Conservation (phyloP, 2,797 vertebrate species). For the Hyperoplus immaculatus region DNA sequence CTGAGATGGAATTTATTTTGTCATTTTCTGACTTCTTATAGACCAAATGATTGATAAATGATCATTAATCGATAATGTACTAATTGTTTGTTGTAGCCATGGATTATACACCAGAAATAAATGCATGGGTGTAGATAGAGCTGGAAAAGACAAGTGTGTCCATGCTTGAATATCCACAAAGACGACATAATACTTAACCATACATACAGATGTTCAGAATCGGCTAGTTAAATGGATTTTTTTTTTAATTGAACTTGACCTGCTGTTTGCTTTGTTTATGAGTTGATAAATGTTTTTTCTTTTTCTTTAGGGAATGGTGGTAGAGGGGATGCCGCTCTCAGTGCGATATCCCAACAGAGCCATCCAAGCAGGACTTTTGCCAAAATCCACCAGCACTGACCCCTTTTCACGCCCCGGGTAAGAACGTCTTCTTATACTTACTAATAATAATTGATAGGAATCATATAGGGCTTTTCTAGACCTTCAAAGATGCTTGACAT, state of each 20-base stretch:
- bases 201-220: background rate
- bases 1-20: background rate
- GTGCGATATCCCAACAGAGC: constrained; percentile 76
- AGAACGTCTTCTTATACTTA: constrained; percentile 3
- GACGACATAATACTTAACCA: no score
- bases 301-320: constrained; percentile 67
- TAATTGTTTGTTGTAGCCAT: background rate
- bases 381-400: constrained; percentile 54
- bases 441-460: background rate
- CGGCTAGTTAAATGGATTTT: background rate
- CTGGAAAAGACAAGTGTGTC: no score
- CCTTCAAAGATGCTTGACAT: no score
- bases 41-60: background rate
- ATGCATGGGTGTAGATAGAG: no score
- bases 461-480: no score
- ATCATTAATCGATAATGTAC: background rate
- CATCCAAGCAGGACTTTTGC: constrained; percentile 40
- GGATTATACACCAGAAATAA: background rate
- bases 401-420: constrained; percentile 32
- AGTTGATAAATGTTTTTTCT: constrained; percentile 1
- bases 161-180: no score
- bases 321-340: constrained; percentile 69
- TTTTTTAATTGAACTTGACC: background rate
- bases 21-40: background rate
- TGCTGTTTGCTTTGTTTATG: background rate